These are phyloP conservation scores for Aspidiotus destructor DNA, from an alignment of 2,888 invertebrate species.

Conservation along the genomic window DNA sequence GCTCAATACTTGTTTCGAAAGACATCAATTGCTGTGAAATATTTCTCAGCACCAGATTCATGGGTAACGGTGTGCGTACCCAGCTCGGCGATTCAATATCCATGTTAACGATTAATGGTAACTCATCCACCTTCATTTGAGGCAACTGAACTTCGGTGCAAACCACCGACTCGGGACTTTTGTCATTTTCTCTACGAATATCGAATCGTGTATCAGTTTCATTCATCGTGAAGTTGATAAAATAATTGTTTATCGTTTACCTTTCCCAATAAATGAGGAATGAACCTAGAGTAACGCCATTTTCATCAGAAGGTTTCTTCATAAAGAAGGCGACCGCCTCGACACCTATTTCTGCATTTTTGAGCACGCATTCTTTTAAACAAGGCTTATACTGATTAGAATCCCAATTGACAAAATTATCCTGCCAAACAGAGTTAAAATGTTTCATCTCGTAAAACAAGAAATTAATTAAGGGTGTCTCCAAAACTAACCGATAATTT, in stretches of 20 bases:
- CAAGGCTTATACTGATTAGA: conserved; percentile 6
- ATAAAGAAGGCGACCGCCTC: conserved; percentile 23
- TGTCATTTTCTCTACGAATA: conserved; percentile 20
- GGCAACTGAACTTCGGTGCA: conserved; percentile 53
- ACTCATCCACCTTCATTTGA: conserved; percentile 45
- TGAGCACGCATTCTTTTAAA: conserved; percentile 14
- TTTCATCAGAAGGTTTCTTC: conserved; percentile 8
- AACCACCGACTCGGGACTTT: not conserved
- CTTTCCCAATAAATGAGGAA: conserved; percentile 29
- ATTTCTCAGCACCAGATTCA: conserved; percentile 61
- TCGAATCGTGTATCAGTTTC: not conserved
- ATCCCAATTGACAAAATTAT: conserved; percentile 16
- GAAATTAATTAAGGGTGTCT: not conserved
- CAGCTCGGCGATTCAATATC: conserved; percentile 61
- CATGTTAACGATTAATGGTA: conserved; percentile 38
- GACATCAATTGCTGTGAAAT: conserved; percentile 61
- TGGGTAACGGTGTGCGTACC: conserved; percentile 53
- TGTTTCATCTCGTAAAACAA: not conserved
- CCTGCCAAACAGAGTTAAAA: not conserved
- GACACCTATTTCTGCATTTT: conserved; percentile 19
- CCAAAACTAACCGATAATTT: conserved; percentile 26
- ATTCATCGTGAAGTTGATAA: not conserved
- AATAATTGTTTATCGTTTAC: conserved; percentile 1
- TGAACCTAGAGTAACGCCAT: conserved; percentile 13
- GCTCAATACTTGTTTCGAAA: conserved; percentile 64